Conservation (phyloP, 2,888 invertebrate species). For the Clepsis dumicolana region DNA sequence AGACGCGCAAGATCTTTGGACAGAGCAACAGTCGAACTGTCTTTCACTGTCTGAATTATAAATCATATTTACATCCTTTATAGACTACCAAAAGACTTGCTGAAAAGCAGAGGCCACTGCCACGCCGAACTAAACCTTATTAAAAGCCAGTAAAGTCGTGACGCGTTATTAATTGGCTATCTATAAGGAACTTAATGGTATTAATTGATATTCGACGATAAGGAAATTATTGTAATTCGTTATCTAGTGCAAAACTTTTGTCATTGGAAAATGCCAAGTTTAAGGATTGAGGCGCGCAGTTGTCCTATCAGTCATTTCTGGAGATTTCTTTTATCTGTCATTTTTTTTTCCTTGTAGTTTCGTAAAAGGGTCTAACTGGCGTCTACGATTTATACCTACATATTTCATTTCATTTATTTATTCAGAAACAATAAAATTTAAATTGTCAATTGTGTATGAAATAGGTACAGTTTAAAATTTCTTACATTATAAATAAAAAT, state of each 20-base stretch:
- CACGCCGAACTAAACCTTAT: background rate
- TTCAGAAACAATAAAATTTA: no score
- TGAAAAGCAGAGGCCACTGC: constrained; percentile 26
- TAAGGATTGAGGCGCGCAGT: constrained; percentile 12
- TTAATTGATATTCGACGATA: constrained; percentile 37
- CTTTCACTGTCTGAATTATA: constrained; percentile 46
- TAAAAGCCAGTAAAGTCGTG: background rate
- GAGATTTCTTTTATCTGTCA: background rate
- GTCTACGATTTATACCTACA: background rate
- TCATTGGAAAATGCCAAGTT: constrained; percentile 34
- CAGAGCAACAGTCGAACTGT: constrained; percentile 43
- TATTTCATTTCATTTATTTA: no score
- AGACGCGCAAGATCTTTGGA: constrained; percentile 13
- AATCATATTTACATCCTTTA: constrained; percentile 47
- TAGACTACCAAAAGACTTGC: constrained; percentile 46
- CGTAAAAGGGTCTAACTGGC: background rate
- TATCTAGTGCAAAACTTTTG: constrained; percentile 19
- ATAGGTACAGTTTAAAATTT: no score
- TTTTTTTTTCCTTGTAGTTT: background rate
- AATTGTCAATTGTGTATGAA: no score
- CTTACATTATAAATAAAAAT: no score
- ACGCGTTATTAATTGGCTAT: background rate
- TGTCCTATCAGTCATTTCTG: background rate
- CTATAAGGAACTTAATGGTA: constrained; percentile 24
- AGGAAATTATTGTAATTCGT: constrained; percentile 13